Percentiles rank a stretch among this genome's conserved stretches.
Evolutionary conservation across 2,113 vertebrate genomes (phyloP).

Genomic region (Aspidoscelis tigris): DNA sequence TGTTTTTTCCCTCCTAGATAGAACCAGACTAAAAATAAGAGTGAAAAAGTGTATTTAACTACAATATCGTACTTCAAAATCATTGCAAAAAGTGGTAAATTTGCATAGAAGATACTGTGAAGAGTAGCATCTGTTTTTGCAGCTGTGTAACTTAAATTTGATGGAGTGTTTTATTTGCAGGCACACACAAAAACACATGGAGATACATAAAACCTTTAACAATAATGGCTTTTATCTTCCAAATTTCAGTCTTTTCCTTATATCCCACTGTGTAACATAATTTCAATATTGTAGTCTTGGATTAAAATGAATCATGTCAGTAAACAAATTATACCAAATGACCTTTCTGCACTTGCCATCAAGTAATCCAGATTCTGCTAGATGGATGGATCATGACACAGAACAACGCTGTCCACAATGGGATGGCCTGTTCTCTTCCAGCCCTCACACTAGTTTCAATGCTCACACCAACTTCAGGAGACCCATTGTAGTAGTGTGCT

Average conservation of each 20-base stretch:
- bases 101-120: constrained; percentile 55
- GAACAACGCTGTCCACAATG: too few species aligned
- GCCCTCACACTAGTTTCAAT: too few species aligned
- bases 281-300: constrained; percentile 50
- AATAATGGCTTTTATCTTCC: constrained; percentile 62
- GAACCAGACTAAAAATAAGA: constrained; percentile 68
- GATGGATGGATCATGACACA: too few species aligned
- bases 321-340: not conserved
- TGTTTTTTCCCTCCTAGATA: constrained; percentile 60
- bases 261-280: constrained; percentile 67
- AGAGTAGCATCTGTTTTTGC: constrained; percentile 64
- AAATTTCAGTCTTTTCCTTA: constrained; percentile 63
- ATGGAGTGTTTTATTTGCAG: constrained; percentile 73
- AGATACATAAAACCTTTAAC: constrained; percentile 41
- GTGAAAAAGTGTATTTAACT: constrained; percentile 53
- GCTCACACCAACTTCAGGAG: too few species aligned
- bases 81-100: constrained; percentile 63
- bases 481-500: too few species aligned
- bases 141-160: constrained; percentile 72
- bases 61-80: constrained; percentile 47
- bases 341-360: too few species aligned
- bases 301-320: constrained; percentile 47
- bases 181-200: not conserved
- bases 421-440: too few species aligned
- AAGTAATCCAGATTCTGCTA: too few species aligned